These are phyloP conservation scores for Cardiocondyla obscurior DNA, from an alignment of 1,140 invertebrate genomes.

Conservation along the genomic window DNA sequence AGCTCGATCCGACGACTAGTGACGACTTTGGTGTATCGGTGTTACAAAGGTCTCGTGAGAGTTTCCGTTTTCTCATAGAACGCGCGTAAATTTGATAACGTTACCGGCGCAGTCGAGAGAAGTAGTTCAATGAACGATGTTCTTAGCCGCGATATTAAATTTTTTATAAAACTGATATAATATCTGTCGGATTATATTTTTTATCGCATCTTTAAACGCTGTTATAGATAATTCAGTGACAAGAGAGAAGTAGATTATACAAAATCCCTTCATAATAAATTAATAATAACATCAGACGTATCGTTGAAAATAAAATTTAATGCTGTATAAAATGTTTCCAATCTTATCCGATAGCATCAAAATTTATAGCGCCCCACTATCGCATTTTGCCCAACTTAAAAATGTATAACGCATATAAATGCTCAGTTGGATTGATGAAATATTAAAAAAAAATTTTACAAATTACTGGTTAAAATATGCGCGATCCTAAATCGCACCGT, in stretches of 20 bases:
- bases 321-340: neutral
- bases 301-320: neutral
- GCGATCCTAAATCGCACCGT: neutral
- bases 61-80: neutral
- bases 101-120: neutral
- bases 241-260: neutral
- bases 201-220: neutral
- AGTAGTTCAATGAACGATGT: neutral
- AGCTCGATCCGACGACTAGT: constrained; percentile 27
- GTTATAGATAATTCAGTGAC: neutral
- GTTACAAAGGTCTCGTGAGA: neutral
- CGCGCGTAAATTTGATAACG: neutral
- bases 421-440: neutral
- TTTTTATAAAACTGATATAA: neutral
- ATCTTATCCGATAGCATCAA: neutral
- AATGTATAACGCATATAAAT: neutral
- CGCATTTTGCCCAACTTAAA: neutral
- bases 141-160: neutral
- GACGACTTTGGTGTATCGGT: neutral
- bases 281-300: neutral
- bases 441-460: neutral
- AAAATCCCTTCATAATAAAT: neutral
- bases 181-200: neutral
- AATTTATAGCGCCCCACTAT: neutral
- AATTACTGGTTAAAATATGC: neutral